These are phyloP conservation scores for Orchesellides sinensis DNA, from an alignment of 2,888 invertebrate species.

Conservation along the genomic window DNA sequence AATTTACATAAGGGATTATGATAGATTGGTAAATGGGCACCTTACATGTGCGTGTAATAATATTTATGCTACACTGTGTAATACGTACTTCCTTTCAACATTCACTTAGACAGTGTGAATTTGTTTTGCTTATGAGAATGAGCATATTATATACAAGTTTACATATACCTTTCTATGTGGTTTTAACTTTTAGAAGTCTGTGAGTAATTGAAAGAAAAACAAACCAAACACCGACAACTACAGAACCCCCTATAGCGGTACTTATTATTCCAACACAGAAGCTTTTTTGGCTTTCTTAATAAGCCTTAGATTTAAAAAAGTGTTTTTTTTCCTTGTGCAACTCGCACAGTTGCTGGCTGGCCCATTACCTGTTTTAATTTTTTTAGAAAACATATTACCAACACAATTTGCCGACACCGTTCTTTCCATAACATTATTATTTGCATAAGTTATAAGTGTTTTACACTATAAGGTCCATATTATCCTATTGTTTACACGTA, in stretches of 20 bases:
- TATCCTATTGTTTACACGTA: neutral
- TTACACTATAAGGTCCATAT: neutral
- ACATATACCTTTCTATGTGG: too few species aligned
- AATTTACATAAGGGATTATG: neutral
- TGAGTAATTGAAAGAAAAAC: slow-evolving; percentile 3
- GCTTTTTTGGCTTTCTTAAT: slow-evolving; percentile 48
- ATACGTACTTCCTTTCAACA: too few species aligned
- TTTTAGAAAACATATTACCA: too few species aligned
- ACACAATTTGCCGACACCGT: too few species aligned
- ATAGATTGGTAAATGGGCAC: neutral
- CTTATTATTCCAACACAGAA: slow-evolving; percentile 64
- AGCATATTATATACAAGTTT: too few species aligned
- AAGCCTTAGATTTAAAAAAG: neutral
- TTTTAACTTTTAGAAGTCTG: too few species aligned
- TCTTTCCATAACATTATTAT: neutral
- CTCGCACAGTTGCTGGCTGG: neutral
- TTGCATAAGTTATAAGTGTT: neutral
- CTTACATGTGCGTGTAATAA: too few species aligned
- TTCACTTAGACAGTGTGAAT: too few species aligned
- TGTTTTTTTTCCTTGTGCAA: neutral
- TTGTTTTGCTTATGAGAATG: too few species aligned
- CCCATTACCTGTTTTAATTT: slow-evolving; percentile 44
- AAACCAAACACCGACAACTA: slow-evolving; percentile 18
- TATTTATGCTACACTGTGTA: too few species aligned
- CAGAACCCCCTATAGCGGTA: slow-evolving; percentile 64